Percentiles rank a stretch among this genome's conserved stretches.
These are phyloP conservation scores for Drosophila robusta DNA, from an alignment of 2,888 invertebrate species.

Conservation along the genomic window DNA sequence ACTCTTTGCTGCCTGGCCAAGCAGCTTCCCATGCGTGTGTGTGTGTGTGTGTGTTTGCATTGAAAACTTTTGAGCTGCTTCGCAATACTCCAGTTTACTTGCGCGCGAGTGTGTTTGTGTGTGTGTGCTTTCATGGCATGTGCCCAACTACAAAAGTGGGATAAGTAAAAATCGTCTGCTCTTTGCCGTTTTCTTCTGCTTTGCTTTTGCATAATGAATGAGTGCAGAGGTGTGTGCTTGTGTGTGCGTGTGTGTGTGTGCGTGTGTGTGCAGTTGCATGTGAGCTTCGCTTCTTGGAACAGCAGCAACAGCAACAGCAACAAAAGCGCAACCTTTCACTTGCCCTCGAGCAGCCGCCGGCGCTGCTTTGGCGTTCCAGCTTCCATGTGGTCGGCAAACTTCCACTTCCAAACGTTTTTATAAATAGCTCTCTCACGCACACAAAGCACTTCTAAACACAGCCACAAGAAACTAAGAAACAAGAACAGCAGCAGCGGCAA, in stretches of 20 bases:
- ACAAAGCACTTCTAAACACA: constrained; percentile 14
- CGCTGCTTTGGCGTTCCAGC: constrained; percentile 25
- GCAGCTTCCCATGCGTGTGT: constrained; percentile 34
- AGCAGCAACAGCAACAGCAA: constrained; percentile 6
- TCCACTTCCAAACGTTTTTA: constrained; percentile 54
- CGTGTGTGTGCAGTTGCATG: constrained; percentile 31
- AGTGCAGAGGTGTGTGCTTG: constrained; percentile 41
- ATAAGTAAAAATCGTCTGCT: constrained; percentile 28
- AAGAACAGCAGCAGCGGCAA: constrained; percentile 12
- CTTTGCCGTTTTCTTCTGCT: constrained; percentile 12
- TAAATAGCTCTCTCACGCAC: constrained; percentile 54
- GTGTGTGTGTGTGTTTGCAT: constrained; percentile 26
- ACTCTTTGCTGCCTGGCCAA: constrained; percentile 42
- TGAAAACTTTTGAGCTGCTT: constrained; percentile 31
- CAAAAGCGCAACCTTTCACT: constrained; percentile 56
- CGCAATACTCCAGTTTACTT: constrained; percentile 46
- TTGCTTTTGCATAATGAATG: constrained; percentile 51
- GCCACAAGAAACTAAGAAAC: constrained; percentile 36
- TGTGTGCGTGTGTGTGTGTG: constrained; percentile 1
- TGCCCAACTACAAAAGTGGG: constrained; percentile 41
- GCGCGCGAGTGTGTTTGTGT: constrained; percentile 1
- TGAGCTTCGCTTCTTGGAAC: constrained; percentile 35
- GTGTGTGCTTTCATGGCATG: constrained; percentile 29
- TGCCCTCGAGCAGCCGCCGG: constrained; percentile 48
- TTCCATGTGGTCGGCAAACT: constrained; percentile 58